These are phyloP conservation scores for Progne subis DNA, from an alignment of 2,113 vertebrate genomes.

Conservation along the genomic window DNA sequence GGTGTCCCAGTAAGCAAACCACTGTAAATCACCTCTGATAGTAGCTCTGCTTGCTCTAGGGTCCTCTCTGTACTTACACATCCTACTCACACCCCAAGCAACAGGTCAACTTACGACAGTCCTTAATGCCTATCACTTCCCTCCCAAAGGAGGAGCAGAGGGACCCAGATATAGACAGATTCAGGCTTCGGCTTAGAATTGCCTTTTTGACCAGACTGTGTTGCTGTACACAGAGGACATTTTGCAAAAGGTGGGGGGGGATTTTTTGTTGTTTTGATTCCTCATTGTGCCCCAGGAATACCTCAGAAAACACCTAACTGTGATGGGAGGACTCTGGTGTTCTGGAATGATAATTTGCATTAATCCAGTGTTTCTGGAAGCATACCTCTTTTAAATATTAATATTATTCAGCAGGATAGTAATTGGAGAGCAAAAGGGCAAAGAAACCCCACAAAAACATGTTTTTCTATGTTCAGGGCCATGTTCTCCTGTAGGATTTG, in stretches of 20 bases:
- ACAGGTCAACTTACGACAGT: not conserved
- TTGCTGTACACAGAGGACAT: not conserved
- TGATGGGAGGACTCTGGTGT: not conserved
- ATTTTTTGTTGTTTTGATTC: not conserved
- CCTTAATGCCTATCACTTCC: not conserved
- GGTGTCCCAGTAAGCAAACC: not conserved
- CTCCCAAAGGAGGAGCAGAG: not conserved
- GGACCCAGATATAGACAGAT: not conserved
- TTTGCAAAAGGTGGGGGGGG: not conserved
- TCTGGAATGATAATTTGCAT: not conserved
- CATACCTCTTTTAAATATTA: constrained; percentile 33
- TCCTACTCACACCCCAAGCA: not conserved
- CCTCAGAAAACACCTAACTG: not conserved
- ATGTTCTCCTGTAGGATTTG: constrained; percentile 32
- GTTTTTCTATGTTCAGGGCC: constrained; percentile 49
- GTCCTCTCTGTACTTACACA: not conserved
- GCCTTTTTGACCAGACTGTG: not conserved
- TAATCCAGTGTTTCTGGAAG: constrained; percentile 16
- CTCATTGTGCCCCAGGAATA: not conserved
- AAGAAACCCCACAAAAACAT: constrained; percentile 18
- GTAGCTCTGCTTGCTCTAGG: not conserved
- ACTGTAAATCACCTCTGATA: not conserved
- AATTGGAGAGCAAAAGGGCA: constrained; percentile 19
- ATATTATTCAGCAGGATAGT: constrained; percentile 1
- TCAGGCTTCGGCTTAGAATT: not conserved